Evolutionary conservation across 2,888 invertebrate genomes (phyloP), one percentile per base, ranked within the genome.

Genomic region (Morinoia aosen): DNA sequence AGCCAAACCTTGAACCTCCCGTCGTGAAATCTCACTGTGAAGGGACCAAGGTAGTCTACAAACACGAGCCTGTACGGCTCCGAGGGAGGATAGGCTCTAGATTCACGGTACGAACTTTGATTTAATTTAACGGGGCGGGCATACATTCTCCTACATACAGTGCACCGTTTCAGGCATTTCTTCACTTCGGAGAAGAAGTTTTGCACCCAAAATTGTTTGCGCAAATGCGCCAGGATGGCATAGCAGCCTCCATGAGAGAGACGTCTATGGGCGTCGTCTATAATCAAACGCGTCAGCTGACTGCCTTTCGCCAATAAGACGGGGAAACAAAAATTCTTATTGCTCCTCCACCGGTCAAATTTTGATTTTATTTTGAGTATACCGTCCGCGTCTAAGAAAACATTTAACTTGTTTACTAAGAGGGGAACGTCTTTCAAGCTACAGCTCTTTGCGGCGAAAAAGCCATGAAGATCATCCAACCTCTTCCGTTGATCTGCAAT

Each of bases 81-180:
- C 2, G 25, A 25, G 40, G 76, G 88, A 16, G 95, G 88, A 40
- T 39, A 25, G 4, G 58, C 88, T n/a, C 95, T 11, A 14, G 88
- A 95, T 40, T 76, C 88, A 1, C 95, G 7, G 33, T 95, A 95
- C 25, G 95, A 57, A 88, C n/a, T 88, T 57, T 95, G 95, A 88
- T 76, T 95, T 4, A 95, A n/a, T 88, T 95, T 95, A n/a, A 95
- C 90, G n/a, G 95, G 76, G 3, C 58, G 16, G 25, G 57, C 95
- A 95, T 95, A 88, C 48, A 95, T 56, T 90, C 95, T 40, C 25
- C 48, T 64, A 16, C 95, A 95, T 25, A 40, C 33, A 4, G 64
- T 8, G 48, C 95, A 88, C 16, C 88, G 40, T 76, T 57, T 76
- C 3, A 95, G 19, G 39, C 76, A 3, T 16, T 40, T 16, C 39